A percentile compares a stretch with the other conserved stretches of the same genome.
phyloP scores from a whole-genome alignment of 2,888 invertebrate genomes.

The Lacanobia wlatinum region DNA sequence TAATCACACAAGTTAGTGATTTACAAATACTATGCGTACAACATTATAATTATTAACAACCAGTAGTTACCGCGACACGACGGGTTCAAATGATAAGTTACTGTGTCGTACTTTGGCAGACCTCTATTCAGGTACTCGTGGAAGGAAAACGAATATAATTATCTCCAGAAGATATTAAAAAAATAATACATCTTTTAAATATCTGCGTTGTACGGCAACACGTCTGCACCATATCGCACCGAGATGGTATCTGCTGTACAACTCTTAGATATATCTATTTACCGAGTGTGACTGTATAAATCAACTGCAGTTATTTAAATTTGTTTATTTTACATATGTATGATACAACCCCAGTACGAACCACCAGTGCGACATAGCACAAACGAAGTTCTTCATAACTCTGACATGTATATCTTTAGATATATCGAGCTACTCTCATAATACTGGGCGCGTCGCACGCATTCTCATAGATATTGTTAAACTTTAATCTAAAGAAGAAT shows the following conservation, averaged over 20 bases:
- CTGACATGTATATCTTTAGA: conserved; percentile 55
- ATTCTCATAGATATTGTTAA: conserved; percentile 63
- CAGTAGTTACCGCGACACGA: conserved; percentile 67
- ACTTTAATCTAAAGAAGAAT: conserved; percentile 74
- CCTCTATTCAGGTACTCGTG: conserved; percentile 82
- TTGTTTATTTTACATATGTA: background rate
- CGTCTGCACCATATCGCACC: conserved; percentile 35
- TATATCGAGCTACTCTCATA: conserved; percentile 70
- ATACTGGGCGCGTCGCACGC: conserved; percentile 79
- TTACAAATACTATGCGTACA: conserved; percentile 70
- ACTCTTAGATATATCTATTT: conserved; percentile 13
- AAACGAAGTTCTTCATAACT: conserved; percentile 31
- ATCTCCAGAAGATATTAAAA: conserved; percentile 61
- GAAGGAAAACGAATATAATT: conserved; percentile 77
- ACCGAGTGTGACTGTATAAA: conserved; percentile 10
- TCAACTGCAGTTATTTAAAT: conserved; percentile 15
- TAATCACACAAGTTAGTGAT: conserved; percentile 88
- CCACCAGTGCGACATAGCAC: conserved; percentile 27
- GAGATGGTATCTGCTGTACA: background rate
- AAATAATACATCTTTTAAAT: conserved; percentile 57
- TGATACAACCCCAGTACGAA: background rate
- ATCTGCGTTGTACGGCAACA: conserved; percentile 34
- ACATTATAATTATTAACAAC: conserved; percentile 63
- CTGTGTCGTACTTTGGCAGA: conserved; percentile 70
- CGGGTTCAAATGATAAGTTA: conserved; percentile 61